Evolutionary conservation across 2,797 vertebrate species (phyloP), one percentile per base, ranked within the genome.

Genomic region (Semotilus atromaculatus): DNA sequence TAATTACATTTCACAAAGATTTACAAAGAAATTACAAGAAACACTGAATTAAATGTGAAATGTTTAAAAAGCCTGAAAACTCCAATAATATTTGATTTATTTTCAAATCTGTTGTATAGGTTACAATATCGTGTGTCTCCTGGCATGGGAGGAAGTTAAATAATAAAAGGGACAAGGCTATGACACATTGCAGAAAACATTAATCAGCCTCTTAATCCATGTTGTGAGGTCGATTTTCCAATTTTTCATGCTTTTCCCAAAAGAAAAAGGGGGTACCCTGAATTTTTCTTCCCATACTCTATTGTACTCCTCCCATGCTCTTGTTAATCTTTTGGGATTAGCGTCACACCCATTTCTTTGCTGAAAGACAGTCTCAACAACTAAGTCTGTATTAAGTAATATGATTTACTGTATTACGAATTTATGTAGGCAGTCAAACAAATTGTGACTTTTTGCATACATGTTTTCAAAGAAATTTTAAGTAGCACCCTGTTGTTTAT

Each of bases 161-260:
- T 29, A 64, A 21, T 13, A 51, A 31, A 48, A 31, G 18, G 1
- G 19, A n/a, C n/a, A n/a, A n/a, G n/a, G n/a, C n/a, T 23, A 13
- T 13, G 40, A 13, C 72, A 4, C 40, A 43, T n/a, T n/a, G n/a
- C n/a, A n/a, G 23, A 11, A 40, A 3, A 9, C 19, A 36, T 55
- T 16, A 34, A 53, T 74, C 29, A 75, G 73, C 7, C 19, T n/a
- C 51, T 75, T 76, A 76, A 76, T 76, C 31, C 31, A 58, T 58
- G 48, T 53, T 74, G 11, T 1, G 23, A 7, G 31, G 34, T 58
- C 38, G 21, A 76, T 76, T 38, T 18, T 76, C 14, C 31, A 38
- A 60, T 38, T 16, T 58, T 60, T 23, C 23, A 38, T 9, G 13
- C 21, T 76, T 58, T 76, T 58, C 34, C 53, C 34, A 60, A 77